Evolutionary conservation across 2,797 vertebrate genomes (phyloP).

Genomic region (Ataeniobius toweri): DNA sequence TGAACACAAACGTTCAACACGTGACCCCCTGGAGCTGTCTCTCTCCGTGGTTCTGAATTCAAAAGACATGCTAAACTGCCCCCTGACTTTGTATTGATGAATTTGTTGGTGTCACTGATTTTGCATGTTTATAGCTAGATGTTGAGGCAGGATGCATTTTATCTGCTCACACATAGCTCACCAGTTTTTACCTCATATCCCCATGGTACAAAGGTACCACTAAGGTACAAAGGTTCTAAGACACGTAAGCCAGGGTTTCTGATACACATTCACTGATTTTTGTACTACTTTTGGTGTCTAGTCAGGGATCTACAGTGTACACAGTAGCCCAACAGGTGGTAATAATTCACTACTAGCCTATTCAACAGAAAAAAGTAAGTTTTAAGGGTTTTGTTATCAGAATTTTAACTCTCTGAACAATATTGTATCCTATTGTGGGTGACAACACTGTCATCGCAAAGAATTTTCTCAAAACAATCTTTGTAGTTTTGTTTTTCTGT

Average conservation of each 20-base stretch:
- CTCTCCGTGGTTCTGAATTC: constrained; percentile 53
- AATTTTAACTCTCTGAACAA: not conserved
- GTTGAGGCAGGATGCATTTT: constrained; percentile 1
- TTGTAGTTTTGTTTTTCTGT: not conserved
- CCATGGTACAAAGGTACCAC: not conserved
- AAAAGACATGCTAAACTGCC: constrained; percentile 1
- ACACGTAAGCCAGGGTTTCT: not conserved
- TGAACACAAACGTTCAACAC: constrained; percentile 34
- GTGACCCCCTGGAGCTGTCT: constrained; percentile 8
- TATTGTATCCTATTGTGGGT: not conserved
- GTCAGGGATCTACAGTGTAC: not conserved
- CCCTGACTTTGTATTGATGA: not conserved
- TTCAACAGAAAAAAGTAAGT: not conserved
- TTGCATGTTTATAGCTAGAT: constrained; percentile 20
- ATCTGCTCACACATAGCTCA: not conserved
- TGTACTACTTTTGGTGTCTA: not conserved
- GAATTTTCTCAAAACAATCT: not conserved
- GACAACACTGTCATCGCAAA: not conserved
- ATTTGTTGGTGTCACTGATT: constrained; percentile 1
- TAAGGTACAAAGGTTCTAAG: constrained; percentile 1
- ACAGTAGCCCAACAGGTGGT: not conserved
- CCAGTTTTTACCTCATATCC: constrained; percentile 4
- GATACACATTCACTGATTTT: not conserved
- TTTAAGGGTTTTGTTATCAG: not conserved
- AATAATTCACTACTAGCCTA: not conserved